A percentile compares a stretch with the other conserved stretches of the same genome.
Evolutionary conservation across 2,888 invertebrate genomes (phyloP).

Genomic region (Platycheirus albimanus): DNA sequence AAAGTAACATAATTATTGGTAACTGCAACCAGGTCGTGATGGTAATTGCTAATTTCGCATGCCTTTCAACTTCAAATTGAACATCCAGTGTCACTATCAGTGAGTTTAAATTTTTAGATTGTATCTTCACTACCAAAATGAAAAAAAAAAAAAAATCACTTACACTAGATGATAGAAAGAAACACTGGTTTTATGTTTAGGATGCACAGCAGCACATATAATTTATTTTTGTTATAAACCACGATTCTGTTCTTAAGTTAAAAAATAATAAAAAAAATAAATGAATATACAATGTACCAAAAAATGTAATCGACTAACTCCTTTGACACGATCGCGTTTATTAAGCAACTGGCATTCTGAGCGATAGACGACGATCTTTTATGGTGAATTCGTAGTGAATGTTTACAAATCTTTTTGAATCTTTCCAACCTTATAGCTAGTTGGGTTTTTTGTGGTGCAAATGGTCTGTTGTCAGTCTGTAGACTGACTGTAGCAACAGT

Average conservation of each 20-base stretch:
- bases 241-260: slow-evolving; percentile 27
- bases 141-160: slow-evolving; percentile 32
- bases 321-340: slow-evolving; percentile 77
- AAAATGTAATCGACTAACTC: slow-evolving; percentile 57
- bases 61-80: slow-evolving; percentile 30
- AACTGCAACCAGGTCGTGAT: slow-evolving; percentile 52
- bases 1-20: slow-evolving; percentile 5
- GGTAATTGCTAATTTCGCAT: slow-evolving; percentile 38
- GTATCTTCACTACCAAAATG: slow-evolving; percentile 29
- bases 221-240: neutral
- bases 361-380: slow-evolving; percentile 80
- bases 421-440: slow-evolving; percentile 66
- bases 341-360: slow-evolving; percentile 81
- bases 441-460: slow-evolving; percentile 43
- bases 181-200: slow-evolving; percentile 38
- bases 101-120: slow-evolving; percentile 11
- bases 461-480: slow-evolving; percentile 45
- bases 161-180: slow-evolving; percentile 37
- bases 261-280: neutral
- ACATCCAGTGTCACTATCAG: slow-evolving; percentile 56
- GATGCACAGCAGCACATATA: slow-evolving; percentile 25
- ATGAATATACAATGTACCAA: neutral
- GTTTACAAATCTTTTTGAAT: slow-evolving; percentile 76
- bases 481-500: slow-evolving; percentile 44
- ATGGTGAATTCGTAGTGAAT: slow-evolving; percentile 80